phyloP scores from a whole-genome alignment of 1,140 invertebrate species.

The Polyergus mexicanus region DNA sequence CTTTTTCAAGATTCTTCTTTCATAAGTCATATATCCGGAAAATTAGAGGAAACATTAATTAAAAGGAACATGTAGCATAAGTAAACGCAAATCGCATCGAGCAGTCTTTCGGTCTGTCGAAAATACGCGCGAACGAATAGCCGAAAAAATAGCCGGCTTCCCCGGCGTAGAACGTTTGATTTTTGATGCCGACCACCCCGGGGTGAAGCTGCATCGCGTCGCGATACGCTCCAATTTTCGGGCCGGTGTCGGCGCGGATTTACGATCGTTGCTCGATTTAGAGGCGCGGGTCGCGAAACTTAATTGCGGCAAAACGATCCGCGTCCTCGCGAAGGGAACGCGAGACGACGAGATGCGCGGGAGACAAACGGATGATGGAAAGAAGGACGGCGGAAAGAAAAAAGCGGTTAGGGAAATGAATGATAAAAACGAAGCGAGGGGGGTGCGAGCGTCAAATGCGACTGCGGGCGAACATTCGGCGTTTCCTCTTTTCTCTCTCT shows the following conservation, averaged over 20 bases:
- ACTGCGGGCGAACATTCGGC: constrained; percentile 16
- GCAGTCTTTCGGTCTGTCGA: constrained; percentile 4
- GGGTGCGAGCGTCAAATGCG: background rate
- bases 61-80: background rate
- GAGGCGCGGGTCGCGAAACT: constrained; percentile 71
- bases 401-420: constrained; percentile 12
- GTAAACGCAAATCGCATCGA: background rate
- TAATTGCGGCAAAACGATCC: constrained; percentile 81
- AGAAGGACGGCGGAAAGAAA: constrained; percentile 43
- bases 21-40: background rate
- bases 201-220: constrained; percentile 31
- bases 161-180: constrained; percentile 1
- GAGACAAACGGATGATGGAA: constrained; percentile 31
- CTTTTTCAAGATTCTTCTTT: background rate
- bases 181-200: constrained; percentile 68
- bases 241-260: constrained; percentile 70
- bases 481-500: constrained; percentile 2
- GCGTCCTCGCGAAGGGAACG: constrained; percentile 38
- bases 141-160: background rate
- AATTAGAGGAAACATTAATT: constrained; percentile 14
- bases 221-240: constrained; percentile 74
- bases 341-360: constrained; percentile 12
- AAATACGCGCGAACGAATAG: constrained; percentile 44
- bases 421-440: constrained; percentile 54
- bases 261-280: constrained; percentile 77